Conservation (phyloP, 1,140 invertebrate genomes). For the Cecropterus lyciades region DNA sequence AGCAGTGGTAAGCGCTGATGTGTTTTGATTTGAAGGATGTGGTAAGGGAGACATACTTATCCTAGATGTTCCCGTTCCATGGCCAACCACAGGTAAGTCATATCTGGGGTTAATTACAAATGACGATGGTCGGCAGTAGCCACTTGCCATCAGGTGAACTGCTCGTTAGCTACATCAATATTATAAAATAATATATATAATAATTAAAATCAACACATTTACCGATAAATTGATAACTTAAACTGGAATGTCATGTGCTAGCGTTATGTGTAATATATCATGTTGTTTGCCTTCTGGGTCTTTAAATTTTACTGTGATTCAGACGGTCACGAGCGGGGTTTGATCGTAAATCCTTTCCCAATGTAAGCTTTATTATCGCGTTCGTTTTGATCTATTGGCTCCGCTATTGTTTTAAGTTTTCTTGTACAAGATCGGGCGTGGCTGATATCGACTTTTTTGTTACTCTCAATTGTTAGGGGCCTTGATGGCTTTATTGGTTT, state of each 20-base stretch:
- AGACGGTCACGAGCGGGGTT: slow-evolving; percentile 51
- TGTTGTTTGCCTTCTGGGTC: slow-evolving; percentile 14
- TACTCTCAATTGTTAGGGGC: slow-evolving; percentile 3
- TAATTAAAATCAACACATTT: too few relatives aligned
- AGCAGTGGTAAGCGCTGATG: too few relatives aligned
- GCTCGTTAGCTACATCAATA: too few relatives aligned
- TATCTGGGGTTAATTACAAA: too few relatives aligned
- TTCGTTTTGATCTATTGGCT: slow-evolving; percentile 24
- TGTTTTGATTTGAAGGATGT: too few relatives aligned
- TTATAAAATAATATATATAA: too few relatives aligned
- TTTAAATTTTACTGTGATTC: slow-evolving; percentile 36
- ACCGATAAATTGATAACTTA: not conserved
- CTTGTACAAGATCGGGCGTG: slow-evolving; percentile 3
- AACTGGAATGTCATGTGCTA: not conserved
- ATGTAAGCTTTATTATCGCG: slow-evolving; percentile 38
- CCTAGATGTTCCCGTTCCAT: too few relatives aligned
- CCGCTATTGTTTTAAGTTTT: slow-evolving; percentile 1
- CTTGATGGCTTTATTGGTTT: slow-evolving; percentile 4
- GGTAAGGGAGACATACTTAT: too few relatives aligned
- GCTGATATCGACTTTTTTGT: slow-evolving; percentile 7
- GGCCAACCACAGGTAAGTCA: too few relatives aligned
- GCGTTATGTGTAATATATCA: not conserved
- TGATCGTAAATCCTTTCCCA: slow-evolving; percentile 56
- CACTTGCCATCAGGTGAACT: too few relatives aligned
- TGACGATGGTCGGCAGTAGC: too few relatives aligned